Conservation (phyloP, 2,113 vertebrate species). For the Pachycephala philippinensis region DNA sequence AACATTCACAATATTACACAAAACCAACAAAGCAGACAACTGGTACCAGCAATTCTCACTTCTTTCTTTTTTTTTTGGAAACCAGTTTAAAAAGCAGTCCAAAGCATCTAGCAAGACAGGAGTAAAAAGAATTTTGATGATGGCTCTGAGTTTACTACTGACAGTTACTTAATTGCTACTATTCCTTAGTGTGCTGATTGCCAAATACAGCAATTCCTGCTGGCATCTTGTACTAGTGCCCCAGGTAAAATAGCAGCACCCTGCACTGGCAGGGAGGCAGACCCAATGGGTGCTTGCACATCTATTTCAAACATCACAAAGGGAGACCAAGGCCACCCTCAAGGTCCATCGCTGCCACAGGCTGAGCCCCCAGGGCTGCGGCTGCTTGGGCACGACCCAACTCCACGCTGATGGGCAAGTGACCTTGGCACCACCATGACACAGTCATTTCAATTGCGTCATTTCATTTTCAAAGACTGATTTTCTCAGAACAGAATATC, state of each 20-base stretch:
- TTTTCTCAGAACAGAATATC: neutral
- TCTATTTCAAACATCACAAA: rapidly evolving
- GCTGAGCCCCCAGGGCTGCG: rapidly evolving
- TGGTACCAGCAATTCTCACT: neutral
- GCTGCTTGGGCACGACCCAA: neutral
- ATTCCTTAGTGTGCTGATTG: neutral
- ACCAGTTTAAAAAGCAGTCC: neutral
- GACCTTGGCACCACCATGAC: neutral
- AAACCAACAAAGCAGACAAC: neutral
- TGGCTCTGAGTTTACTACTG: neutral
- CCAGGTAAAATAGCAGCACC: neutral
- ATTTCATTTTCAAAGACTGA: neutral
- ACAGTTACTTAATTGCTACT: neutral
- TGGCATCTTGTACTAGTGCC: neutral
- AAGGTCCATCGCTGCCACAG: neutral
- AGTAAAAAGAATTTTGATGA: neutral
- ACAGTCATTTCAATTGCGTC: neutral
- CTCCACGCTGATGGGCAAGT: neutral
- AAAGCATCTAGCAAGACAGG: neutral
- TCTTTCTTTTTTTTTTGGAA: neutral
- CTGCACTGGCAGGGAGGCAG: rapidly evolving
- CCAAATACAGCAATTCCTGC: neutral
- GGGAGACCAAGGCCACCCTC: neutral
- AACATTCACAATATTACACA: neutral
- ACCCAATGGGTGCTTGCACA: rapidly evolving